Base-by-base conservation (phyloP, 1,140 invertebrate species). In the Ptiloglossa arizonensis region DNA sequence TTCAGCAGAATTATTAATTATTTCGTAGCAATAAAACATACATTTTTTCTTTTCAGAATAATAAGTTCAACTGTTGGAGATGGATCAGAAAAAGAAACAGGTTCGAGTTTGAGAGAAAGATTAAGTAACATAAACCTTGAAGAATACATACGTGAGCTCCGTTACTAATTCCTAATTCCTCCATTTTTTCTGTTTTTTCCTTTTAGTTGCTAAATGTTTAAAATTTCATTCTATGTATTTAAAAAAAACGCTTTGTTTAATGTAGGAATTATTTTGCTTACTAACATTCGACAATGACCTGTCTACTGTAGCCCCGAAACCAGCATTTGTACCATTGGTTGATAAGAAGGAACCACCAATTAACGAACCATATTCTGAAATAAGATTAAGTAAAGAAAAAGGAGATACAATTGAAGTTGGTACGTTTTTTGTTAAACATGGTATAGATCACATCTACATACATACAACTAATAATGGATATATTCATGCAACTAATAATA, bases 81-180 rank as follows among this genome's bases (percentile, higher is more conserved):
- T 19, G 17, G 63, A 67, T 27, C 76, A 5, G 32, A 75, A 35
- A 70, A 86, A 83, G 87, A 87, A 87, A 8, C 81, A 90, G 87
- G 88, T 91, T 86, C 89, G 86, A 35, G 24, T 57, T 64, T 48
- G 32, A 50, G 52, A 74, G 71, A 72, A 77, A 79, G 68, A 77
- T 27, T 87, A 81, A 70, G 87, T 64, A 88, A 85, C 62, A 60
- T 22, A 69, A 85, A 83, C 6, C 1, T 85, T 79, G 79, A 88
- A 85, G 85, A 89, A 57, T 92, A 92, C 79, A 88, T 74, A 87
- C 89, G 90, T 92, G 86, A 91, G 89, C 71, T 67, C 75, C 63
- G 50, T 56, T 62, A 66, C 15, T 48, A 41, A 50, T 57, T 44
- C 38, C 50, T 64, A 48, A 72, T 24, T 27, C 46, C 41, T 64